Evolutionary conservation across 2,797 vertebrate genomes (phyloP).

Genomic region (Danio choprae): DNA sequence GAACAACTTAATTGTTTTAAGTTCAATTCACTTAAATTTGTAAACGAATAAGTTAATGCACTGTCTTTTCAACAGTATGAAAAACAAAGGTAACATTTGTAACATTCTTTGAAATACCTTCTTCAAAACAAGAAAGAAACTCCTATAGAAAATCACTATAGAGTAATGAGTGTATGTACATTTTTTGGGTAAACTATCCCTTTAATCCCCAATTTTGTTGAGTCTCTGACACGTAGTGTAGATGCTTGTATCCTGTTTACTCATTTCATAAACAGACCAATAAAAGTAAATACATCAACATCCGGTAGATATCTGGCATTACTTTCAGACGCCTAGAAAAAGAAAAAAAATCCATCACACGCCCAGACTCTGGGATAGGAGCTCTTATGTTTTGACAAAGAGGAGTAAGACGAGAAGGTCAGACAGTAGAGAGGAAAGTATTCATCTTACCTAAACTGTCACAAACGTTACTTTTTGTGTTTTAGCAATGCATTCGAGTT

Average conservation of each 20-base stretch:
- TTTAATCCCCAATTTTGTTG: neutral
- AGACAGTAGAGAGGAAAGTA: neutral
- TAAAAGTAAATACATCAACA: constrained; percentile 44
- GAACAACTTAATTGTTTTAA: too few species aligned
- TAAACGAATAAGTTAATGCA: too few species aligned
- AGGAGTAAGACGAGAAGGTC: constrained; percentile 46
- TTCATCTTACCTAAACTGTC: constrained; percentile 21
- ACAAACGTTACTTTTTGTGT: neutral
- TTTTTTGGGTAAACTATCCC: too few species aligned
- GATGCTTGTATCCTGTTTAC: constrained; percentile 38
- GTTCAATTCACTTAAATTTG: too few species aligned
- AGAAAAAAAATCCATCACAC: neutral
- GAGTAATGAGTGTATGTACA: too few species aligned
- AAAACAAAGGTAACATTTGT: too few species aligned
- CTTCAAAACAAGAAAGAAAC: too few species aligned
- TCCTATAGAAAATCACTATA: too few species aligned
- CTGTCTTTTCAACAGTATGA: too few species aligned
- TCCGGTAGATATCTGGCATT: constrained; percentile 28
- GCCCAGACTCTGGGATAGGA: constrained; percentile 32
- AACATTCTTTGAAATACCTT: too few species aligned
- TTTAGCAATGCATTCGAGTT: too few species aligned
- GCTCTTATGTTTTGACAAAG: constrained; percentile 45
- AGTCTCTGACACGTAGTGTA: neutral
- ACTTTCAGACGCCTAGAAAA: constrained; percentile 8
- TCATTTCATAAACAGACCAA: constrained; percentile 20